These are phyloP conservation scores for Nowickia ferox DNA, from an alignment of 2,888 invertebrate genomes.

Conservation along the genomic window DNA sequence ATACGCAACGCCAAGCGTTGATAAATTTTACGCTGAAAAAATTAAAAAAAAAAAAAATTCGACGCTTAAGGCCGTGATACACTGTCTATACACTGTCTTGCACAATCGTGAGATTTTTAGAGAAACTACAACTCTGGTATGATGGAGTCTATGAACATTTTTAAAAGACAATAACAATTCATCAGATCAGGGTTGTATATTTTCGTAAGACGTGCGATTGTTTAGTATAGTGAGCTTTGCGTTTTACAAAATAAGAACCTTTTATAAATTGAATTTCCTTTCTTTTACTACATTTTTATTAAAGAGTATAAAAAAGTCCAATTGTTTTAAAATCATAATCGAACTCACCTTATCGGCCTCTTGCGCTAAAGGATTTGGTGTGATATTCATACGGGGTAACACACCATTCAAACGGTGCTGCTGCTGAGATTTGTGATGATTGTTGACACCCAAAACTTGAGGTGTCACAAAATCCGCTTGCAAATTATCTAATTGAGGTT, in stretches of 20 bases:
- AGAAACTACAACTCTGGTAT: neutral
- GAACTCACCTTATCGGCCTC: constrained; percentile 81
- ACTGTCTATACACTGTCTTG: too few species aligned
- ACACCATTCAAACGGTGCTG: constrained; percentile 82
- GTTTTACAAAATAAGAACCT: too few species aligned
- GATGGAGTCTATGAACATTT: too few species aligned
- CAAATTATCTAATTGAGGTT: constrained; percentile 82
- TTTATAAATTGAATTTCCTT: constrained; percentile 3
- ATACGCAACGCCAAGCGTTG: too few species aligned
- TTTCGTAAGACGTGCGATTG: too few species aligned
- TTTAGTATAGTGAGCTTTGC: too few species aligned
- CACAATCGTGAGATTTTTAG: too few species aligned
- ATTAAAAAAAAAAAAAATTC: too few species aligned
- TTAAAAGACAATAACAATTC: too few species aligned
- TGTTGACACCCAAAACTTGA: constrained; percentile 79
- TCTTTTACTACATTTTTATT: constrained; percentile 3
- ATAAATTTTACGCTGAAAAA: too few species aligned
- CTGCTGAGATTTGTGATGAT: constrained; percentile 78
- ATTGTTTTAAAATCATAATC: neutral
- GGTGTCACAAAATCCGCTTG: constrained; percentile 82
- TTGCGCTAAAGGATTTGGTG: constrained; percentile 82
- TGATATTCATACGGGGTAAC: constrained; percentile 83
- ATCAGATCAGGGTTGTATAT: too few species aligned
- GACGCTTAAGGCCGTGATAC: too few species aligned
- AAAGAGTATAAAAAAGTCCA: neutral